Evolutionary conservation across 2,113 vertebrate species (phyloP).

Genomic region (Papio anubis): DNA sequence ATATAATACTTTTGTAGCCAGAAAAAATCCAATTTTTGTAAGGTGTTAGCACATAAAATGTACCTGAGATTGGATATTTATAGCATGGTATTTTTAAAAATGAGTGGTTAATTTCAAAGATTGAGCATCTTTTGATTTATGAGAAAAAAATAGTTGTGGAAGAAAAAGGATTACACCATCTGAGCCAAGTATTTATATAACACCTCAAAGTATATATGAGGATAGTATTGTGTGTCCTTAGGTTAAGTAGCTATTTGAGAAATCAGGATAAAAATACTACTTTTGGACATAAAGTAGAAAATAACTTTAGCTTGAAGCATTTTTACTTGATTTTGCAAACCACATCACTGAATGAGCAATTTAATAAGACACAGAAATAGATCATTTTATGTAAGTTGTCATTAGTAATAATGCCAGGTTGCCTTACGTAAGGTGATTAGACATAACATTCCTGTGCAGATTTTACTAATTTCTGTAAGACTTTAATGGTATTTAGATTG

Average conservation of each 20-base stretch:
- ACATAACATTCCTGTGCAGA: constrained; percentile 58
- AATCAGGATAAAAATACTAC: background rate
- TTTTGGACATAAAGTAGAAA: background rate
- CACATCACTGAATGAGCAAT: background rate
- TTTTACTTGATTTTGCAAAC: constrained; percentile 32
- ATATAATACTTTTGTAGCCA: background rate
- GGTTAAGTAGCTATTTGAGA: background rate
- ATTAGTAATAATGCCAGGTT: background rate
- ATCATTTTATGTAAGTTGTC: background rate
- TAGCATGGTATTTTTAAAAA: background rate
- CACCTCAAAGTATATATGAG: background rate
- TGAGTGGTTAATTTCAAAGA: constrained; percentile 2
- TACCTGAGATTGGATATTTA: background rate
- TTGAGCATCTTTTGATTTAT: background rate
- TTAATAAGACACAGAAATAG: background rate
- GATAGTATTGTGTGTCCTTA: background rate
- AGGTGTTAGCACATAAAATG: background rate
- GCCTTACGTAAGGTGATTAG: constrained; percentile 60
- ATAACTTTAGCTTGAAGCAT: background rate
- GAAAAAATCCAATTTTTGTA: background rate
- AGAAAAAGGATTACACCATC: background rate
- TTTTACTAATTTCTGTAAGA: constrained; percentile 72
- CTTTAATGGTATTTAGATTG: constrained; percentile 48
- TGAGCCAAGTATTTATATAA: background rate
- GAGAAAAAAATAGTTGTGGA: background rate